A percentile compares a stretch with the other conserved stretches of the same genome.
Evolutionary conservation across 2,888 invertebrate species (phyloP).

Genomic region (Ganaspis brasiliensis): DNA sequence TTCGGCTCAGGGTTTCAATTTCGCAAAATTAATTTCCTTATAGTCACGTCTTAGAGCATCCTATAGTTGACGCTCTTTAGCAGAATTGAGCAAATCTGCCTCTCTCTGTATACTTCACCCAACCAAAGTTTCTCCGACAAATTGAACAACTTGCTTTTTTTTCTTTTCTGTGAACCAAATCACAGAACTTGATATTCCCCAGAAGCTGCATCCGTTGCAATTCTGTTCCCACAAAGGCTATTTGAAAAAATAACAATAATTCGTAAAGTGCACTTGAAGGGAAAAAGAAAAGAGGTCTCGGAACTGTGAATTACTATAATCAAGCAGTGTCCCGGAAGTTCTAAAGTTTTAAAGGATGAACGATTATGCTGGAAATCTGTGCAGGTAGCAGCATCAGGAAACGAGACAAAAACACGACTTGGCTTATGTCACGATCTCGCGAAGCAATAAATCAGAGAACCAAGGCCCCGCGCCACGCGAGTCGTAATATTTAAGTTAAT

Average conservation of each 20-base stretch:
- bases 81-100: no score
- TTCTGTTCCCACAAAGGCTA: not conserved
- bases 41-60: no score
- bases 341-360: slow-evolving; percentile 16
- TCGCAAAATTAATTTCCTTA: no score
- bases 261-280: slow-evolving; percentile 4
- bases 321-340: slow-evolving; percentile 27
- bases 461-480: slow-evolving; percentile 77
- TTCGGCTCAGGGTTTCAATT: no score
- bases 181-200: not conserved
- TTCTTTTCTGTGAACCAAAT: not conserved
- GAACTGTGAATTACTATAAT: slow-evolving; percentile 35
- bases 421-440: slow-evolving; percentile 68
- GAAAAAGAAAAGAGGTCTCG: not conserved
- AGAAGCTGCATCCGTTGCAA: not conserved
- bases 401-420: slow-evolving; percentile 40
- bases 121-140: not conserved
- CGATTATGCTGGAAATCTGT: slow-evolving; percentile 14
- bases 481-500: slow-evolving; percentile 80
- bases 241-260: slow-evolving; percentile 12
- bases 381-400: slow-evolving; percentile 9
- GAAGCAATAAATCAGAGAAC: slow-evolving; percentile 75
- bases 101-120: no score
- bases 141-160: not conserved
- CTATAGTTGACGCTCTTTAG: no score